These are phyloP conservation scores for Sinohyriopsis cumingii DNA, from an alignment of 2,888 invertebrate genomes.

Conservation along the genomic window DNA sequence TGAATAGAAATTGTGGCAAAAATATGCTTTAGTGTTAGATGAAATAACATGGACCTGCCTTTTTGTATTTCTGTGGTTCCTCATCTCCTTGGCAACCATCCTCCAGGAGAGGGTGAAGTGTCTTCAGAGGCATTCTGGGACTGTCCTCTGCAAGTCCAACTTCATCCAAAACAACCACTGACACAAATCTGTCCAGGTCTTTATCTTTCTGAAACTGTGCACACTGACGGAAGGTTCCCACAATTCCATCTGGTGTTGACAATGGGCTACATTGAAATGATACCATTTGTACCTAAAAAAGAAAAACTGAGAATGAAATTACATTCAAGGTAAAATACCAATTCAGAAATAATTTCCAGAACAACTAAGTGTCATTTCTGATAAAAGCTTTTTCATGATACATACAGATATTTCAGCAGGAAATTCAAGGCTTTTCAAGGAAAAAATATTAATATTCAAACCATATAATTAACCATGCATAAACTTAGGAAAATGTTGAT, in stretches of 20 bases:
- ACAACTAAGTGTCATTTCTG: not conserved
- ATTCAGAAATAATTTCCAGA: not conserved
- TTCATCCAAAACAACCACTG: conserved; percentile 69
- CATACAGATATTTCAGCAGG: no score
- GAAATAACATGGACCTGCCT: conserved; percentile 30
- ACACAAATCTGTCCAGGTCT: conserved; percentile 58
- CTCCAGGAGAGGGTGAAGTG: conserved; percentile 67
- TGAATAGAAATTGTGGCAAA: no score
- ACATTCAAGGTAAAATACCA: not conserved
- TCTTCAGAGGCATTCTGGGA: conserved; percentile 68
- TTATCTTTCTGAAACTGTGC: conserved; percentile 64
- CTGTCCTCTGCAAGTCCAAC: conserved; percentile 68
- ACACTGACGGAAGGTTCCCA: conserved; percentile 64
- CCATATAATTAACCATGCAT: no score
- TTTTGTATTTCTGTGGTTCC: conserved; percentile 54
- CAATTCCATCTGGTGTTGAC: conserved; percentile 65
- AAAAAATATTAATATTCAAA: no score
- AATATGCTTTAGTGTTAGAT: no score
- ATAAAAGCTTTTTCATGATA: no score
- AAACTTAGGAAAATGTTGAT: no score
- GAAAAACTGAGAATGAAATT: not conserved
- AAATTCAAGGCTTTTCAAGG: no score
- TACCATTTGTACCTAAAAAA: conserved; percentile 62
- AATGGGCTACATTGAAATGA: conserved; percentile 69
- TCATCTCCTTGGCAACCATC: conserved; percentile 67